phyloP scores from a whole-genome alignment of 2,113 vertebrate genomes.

The Nycticryphes semicollaris region DNA sequence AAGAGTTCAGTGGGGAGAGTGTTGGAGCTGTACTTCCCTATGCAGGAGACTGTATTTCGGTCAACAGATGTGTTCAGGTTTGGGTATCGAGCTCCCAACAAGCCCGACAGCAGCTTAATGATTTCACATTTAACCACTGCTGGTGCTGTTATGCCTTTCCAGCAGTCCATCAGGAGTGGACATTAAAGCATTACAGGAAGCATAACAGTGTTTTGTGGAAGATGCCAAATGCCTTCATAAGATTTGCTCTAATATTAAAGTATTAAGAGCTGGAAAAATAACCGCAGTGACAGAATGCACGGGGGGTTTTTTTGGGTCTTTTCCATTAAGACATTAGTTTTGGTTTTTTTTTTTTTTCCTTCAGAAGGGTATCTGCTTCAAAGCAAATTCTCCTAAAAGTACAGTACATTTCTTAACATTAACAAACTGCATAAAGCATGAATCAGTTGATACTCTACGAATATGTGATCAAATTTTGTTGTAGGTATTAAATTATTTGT shows the following conservation, averaged over 20 bases:
- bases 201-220: not conserved
- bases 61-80: not conserved
- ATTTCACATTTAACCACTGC: not conserved
- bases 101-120: not conserved
- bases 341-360: not conserved
- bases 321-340: not conserved
- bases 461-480: not conserved
- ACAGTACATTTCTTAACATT: not conserved
- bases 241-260: not conserved
- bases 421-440: not conserved
- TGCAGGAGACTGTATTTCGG: not conserved
- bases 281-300: rapidly evolving
- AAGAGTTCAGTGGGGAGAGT: not conserved
- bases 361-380: not conserved
- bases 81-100: not conserved
- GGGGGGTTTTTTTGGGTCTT: not conserved
- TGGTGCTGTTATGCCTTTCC: not conserved
- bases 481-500: not conserved
- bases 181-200: not conserved
- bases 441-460: not conserved
- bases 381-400: not conserved
- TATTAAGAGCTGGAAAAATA: not conserved
- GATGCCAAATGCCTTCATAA: not conserved
- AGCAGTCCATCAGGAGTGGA: not conserved
- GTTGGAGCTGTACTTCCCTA: not conserved